A percentile compares a stretch with the other conserved stretches of the same genome.
Conservation (phyloP, 1,140 invertebrate species). For the Heliconius hermathena region DNA sequence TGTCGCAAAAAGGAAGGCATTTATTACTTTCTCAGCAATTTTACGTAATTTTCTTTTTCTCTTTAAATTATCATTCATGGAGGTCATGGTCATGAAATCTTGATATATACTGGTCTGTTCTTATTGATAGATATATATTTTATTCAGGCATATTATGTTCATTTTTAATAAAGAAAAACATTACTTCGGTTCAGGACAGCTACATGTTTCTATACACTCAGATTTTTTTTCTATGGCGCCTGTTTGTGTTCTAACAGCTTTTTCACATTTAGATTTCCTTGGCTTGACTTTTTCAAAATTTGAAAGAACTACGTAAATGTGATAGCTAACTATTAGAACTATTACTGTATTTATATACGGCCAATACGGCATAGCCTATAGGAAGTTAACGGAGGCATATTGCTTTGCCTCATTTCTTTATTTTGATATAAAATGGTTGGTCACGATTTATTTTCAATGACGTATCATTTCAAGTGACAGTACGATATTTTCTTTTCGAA, state of each 20-base stretch:
- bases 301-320: constrained; percentile 51
- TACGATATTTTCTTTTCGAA: constrained; percentile 14
- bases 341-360: constrained; percentile 49
- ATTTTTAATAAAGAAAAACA: background rate
- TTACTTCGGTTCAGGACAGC: constrained; percentile 38
- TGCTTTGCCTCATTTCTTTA: constrained; percentile 46
- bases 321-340: constrained; percentile 50
- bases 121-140: background rate
- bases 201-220: constrained; percentile 53
- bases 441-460: constrained; percentile 39
- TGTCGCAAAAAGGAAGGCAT: constrained; percentile 53
- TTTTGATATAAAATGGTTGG: constrained; percentile 42
- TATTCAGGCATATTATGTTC: background rate
- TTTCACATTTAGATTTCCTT: constrained; percentile 24
- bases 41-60: constrained; percentile 51
- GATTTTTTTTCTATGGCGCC: constrained; percentile 44
- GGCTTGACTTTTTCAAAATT: constrained; percentile 50
- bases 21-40: constrained; percentile 48
- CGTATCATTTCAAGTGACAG: constrained; percentile 21
- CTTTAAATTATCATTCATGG: constrained; percentile 50
- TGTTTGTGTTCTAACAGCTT: constrained; percentile 44
- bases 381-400: constrained; percentile 50
- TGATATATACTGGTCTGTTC: background rate
- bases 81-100: constrained; percentile 46
- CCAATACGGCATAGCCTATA: constrained; percentile 56